A percentile compares a stretch with the other conserved stretches of the same genome.
phyloP scores from a whole-genome alignment of 2,113 vertebrate species.

The Coturnix japonica region DNA sequence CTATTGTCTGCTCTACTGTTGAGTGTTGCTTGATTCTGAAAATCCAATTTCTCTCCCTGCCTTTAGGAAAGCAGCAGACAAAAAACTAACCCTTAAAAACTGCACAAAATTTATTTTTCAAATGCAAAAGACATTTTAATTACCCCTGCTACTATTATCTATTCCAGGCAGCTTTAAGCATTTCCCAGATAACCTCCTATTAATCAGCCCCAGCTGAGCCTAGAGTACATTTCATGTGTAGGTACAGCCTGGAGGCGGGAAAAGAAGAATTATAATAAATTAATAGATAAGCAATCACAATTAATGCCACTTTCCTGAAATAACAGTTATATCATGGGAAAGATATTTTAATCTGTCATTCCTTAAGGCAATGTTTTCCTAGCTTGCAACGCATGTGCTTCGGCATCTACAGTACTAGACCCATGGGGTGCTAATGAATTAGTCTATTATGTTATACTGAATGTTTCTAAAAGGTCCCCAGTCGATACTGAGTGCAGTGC shows the following conservation, averaged over 20 bases:
- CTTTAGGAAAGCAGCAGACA: slow-evolving; percentile 54
- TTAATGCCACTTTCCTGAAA: slow-evolving; percentile 84
- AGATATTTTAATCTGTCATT: slow-evolving; percentile 84
- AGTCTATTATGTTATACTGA: slow-evolving; percentile 90
- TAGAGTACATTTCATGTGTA: slow-evolving; percentile 76
- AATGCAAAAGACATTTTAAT: slow-evolving; percentile 80
- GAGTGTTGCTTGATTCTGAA: slow-evolving; percentile 3
- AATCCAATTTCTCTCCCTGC: slow-evolving; percentile 55
- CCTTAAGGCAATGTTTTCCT: slow-evolving; percentile 82
- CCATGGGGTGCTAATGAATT: slow-evolving; percentile 95
- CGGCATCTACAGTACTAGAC: slow-evolving; percentile 79
- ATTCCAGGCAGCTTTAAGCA: slow-evolving; percentile 78
- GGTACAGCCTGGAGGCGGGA: slow-evolving; percentile 82
- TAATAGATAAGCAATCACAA: slow-evolving; percentile 88
- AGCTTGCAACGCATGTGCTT: slow-evolving; percentile 78
- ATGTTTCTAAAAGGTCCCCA: slow-evolving; percentile 88
- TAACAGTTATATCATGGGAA: slow-evolving; percentile 82
- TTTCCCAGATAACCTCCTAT: slow-evolving; percentile 80
- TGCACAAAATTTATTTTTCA: slow-evolving; percentile 64
- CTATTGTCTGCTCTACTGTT: slow-evolving; percentile 9
- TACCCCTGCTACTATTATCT: slow-evolving; percentile 80
- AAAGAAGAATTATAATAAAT: slow-evolving; percentile 83
- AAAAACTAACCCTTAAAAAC: slow-evolving; percentile 60
- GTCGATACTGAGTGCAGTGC: slow-evolving; percentile 80
- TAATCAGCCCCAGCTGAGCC: slow-evolving; percentile 82